These are phyloP conservation scores for Fragum whitleyi DNA, from an alignment of 2,888 invertebrate species.

Conservation along the genomic window DNA sequence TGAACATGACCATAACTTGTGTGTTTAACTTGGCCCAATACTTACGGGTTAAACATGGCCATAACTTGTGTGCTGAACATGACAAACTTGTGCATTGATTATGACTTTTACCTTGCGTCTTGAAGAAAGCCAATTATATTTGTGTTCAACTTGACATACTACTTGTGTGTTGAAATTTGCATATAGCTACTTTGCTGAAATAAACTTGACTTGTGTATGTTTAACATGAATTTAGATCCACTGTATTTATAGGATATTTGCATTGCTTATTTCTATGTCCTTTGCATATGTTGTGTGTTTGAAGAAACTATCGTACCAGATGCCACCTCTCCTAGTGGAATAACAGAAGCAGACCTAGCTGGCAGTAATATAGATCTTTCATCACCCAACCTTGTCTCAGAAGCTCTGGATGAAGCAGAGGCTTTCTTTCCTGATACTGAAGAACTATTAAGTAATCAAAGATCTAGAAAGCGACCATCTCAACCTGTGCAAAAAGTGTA, in stretches of 20 bases:
- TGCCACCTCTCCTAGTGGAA: not conserved
- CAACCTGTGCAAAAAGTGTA: conserved; percentile 6
- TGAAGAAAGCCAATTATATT: too few relatives aligned
- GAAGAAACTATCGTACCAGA: not conserved
- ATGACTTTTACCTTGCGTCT: too few relatives aligned
- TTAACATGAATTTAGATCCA: conserved; percentile 1
- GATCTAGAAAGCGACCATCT: conserved; percentile 4
- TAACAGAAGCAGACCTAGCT: not conserved
- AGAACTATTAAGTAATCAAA: not conserved
- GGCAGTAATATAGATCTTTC: not conserved
- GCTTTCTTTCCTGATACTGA: conserved; percentile 17
- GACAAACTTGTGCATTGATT: too few relatives aligned
- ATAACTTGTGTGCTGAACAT: too few relatives aligned
- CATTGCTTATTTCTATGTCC: not conserved
- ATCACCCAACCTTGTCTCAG: not conserved
- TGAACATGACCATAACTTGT: too few relatives aligned
- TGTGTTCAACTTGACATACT: too few relatives aligned
- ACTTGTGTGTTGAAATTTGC: not conserved
- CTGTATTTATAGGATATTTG: not conserved
- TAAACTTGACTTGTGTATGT: not conserved
- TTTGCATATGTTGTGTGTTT: not conserved
- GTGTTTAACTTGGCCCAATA: too few relatives aligned
- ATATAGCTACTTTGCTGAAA: not conserved
- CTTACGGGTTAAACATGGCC: too few relatives aligned
- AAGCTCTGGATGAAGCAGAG: conserved; percentile 25